These are phyloP conservation scores for Formicarius rufipectus DNA, from an alignment of 2,113 vertebrate genomes.

Conservation along the genomic window DNA sequence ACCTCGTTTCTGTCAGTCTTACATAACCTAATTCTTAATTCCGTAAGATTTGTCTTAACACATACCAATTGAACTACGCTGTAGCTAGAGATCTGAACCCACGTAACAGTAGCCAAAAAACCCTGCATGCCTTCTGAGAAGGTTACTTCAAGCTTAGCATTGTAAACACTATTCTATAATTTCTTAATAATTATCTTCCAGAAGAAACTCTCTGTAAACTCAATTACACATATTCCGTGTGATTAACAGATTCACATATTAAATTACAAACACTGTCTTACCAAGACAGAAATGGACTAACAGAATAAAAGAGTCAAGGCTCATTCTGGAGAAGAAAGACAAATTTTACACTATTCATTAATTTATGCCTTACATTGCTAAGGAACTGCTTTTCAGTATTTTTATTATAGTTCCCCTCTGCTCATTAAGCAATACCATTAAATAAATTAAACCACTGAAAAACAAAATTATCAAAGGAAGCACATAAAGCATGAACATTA, in stretches of 20 bases:
- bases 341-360: neutral
- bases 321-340: neutral
- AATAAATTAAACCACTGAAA: neutral
- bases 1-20: neutral
- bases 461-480: neutral
- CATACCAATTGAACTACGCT: neutral
- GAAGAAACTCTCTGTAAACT: neutral
- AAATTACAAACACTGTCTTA: neutral
- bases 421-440: neutral
- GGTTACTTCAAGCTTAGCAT: neutral
- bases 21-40: neutral
- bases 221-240: neutral
- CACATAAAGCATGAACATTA: neutral
- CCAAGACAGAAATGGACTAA: neutral
- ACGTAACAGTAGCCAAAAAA: neutral
- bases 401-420: neutral
- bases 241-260: neutral
- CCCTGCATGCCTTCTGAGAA: neutral
- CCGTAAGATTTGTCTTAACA: rapidly evolving
- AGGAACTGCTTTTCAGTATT: neutral
- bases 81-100: neutral
- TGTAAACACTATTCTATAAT: neutral
- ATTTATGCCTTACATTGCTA: neutral
- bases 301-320: neutral
- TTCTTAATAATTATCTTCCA: neutral